A percentile compares a stretch with the other conserved stretches of the same genome.
Evolutionary conservation across 2,888 invertebrate genomes (phyloP).

Genomic region (Eutolmus rufibarbis): DNA sequence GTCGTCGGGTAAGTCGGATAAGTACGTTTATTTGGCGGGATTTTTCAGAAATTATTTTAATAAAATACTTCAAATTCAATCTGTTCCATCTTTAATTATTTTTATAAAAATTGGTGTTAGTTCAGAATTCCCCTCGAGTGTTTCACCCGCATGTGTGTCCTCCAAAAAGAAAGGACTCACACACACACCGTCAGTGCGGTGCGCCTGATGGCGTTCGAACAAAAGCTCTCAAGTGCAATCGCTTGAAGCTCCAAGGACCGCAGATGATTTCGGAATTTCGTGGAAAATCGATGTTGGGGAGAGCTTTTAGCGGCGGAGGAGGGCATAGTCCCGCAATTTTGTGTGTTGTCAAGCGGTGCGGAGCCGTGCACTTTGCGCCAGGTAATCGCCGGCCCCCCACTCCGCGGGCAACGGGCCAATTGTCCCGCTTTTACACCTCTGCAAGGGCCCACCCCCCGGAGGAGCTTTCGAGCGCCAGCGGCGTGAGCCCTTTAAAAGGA

Average conservation of each 20-base stretch:
- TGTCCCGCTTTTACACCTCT: neutral
- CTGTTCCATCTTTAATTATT: too few relatives aligned
- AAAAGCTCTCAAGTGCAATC: conserved; percentile 10
- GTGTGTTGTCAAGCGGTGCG: neutral
- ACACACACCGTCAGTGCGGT: neutral
- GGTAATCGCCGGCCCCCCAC: neutral
- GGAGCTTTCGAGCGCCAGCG: neutral
- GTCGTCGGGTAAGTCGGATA: too few relatives aligned
- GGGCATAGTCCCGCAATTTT: neutral
- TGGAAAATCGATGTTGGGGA: neutral
- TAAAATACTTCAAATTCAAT: too few relatives aligned
- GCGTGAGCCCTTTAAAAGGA: neutral
- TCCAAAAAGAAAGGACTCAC: neutral
- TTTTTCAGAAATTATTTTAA: too few relatives aligned
- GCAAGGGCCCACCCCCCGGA: neutral
- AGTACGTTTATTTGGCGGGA: too few relatives aligned
- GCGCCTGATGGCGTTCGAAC: neutral
- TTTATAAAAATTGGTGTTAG: too few relatives aligned
- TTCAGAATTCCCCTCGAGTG: too few relatives aligned
- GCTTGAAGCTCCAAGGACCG: conserved; percentile 13
- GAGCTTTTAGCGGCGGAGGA: neutral
- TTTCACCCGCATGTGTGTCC: neutral
- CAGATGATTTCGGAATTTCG: neutral
- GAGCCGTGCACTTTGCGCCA: neutral
- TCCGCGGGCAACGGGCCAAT: neutral